A percentile compares a stretch with the other conserved stretches of the same genome.
Evolutionary conservation across 2,797 vertebrate genomes (phyloP).

Genomic region (Glyptemys insculpta): DNA sequence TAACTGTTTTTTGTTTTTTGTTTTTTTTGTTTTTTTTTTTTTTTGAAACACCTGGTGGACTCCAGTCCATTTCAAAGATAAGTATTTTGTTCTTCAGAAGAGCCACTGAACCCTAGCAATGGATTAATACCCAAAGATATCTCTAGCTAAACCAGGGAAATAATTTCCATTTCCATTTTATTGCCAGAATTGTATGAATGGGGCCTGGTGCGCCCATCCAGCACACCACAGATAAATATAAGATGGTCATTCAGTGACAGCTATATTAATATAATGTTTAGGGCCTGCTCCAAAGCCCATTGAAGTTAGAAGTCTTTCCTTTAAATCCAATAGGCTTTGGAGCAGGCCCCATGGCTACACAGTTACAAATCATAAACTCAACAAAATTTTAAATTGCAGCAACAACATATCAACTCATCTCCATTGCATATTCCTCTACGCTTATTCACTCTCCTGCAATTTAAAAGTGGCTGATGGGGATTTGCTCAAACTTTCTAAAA

Average conservation of each 20-base stretch:
- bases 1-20: too few relatives aligned
- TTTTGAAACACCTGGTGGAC: not conserved
- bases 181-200: not conserved
- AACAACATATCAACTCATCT: not conserved
- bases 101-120: not conserved
- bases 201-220: constrained; percentile 12
- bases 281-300: constrained; percentile 19
- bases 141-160: not conserved
- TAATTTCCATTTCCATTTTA: not conserved
- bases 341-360: not conserved
- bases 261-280: constrained; percentile 9
- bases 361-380: not conserved
- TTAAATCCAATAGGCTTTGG: constrained; percentile 23
- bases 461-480: not conserved
- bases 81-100: not conserved
- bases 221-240: not conserved
- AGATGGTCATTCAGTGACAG: constrained; percentile 25
- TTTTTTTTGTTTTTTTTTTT: too few relatives aligned
- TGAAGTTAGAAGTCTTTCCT: not conserved
- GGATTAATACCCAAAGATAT: not conserved
- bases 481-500: not conserved
- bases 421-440: not conserved
- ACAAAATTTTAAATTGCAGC: not conserved
- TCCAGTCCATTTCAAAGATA: not conserved
- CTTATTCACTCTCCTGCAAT: not conserved